phyloP scores from a whole-genome alignment of 2,888 invertebrate species.

The Zelleria hepariella region DNA sequence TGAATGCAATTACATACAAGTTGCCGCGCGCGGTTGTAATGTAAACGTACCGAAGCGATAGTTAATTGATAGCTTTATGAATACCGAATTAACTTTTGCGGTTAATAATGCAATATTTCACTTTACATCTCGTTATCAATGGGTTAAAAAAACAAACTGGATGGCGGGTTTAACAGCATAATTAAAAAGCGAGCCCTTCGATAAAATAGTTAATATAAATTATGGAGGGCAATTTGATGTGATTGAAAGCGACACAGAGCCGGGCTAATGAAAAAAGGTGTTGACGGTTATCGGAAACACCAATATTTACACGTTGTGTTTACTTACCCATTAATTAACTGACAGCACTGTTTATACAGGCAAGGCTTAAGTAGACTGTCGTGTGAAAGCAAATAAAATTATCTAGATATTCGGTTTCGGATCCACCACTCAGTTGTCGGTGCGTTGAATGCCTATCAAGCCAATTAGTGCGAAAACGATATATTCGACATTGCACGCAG shows the following conservation, averaged over 20 bases:
- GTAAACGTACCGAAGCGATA: constrained; percentile 5
- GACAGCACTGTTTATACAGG: not conserved
- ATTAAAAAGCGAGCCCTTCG: constrained; percentile 2
- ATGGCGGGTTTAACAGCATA: not conserved
- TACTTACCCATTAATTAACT: not conserved
- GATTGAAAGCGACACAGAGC: not conserved
- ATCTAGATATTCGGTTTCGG: not conserved
- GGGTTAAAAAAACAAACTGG: constrained; percentile 6
- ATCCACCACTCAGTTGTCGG: not conserved
- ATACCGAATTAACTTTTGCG: constrained; percentile 4
- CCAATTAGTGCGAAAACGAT: not conserved
- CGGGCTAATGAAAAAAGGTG: constrained; percentile 5
- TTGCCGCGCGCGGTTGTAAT: not conserved
- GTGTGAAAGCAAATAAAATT: not conserved
- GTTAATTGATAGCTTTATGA: constrained; percentile 8
- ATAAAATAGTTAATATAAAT: constrained; percentile 8
- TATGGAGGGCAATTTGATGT: constrained; percentile 7
- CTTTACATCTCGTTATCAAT: constrained; percentile 1
- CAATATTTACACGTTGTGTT: not conserved
- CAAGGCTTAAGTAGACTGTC: not conserved
- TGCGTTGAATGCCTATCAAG: not conserved
- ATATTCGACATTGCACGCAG: not conserved
- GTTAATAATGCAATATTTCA: not conserved
- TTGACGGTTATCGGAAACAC: not conserved
- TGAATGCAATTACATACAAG: constrained; percentile 10